Percentiles rank a stretch among this genome's conserved stretches.
phyloP scores from a whole-genome alignment of 64 coral and sea anemone species.

The Pachyseris speciosa region DNA sequence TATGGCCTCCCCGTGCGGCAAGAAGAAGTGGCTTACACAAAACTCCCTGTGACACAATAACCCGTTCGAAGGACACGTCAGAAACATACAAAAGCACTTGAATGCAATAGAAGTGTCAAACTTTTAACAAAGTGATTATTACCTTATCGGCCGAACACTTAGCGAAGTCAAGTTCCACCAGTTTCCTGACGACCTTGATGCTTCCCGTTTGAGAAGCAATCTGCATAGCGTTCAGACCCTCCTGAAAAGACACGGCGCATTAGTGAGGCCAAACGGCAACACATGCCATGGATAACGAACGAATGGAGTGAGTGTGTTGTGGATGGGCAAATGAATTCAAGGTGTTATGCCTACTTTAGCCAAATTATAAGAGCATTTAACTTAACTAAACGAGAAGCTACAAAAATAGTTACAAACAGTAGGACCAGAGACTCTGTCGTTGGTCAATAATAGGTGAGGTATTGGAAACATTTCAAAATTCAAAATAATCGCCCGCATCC shows the following conservation, averaged over 20 bases:
- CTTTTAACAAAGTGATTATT: neutral
- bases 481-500: too few species aligned
- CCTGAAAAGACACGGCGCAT: constrained; percentile 22
- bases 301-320: neutral
- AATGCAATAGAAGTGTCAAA: neutral
- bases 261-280: too few species aligned
- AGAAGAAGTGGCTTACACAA: constrained; percentile 81
- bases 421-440: too few species aligned
- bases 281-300: too few species aligned
- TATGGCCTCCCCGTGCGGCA: constrained; percentile 83
- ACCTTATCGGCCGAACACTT: constrained; percentile 83
- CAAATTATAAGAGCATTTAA: too few species aligned
- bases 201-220: constrained; percentile 72
- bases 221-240: constrained; percentile 73
- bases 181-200: constrained; percentile 62
- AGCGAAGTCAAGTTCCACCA: constrained; percentile 74
- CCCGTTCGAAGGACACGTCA: neutral
- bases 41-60: constrained; percentile 53
- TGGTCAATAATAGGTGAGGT: too few species aligned
- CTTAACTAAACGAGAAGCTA: too few species aligned
- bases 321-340: neutral
- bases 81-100: neutral
- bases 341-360: too few species aligned
- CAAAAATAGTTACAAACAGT: too few species aligned
- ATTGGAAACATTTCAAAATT: too few species aligned